phyloP scores from a whole-genome alignment of 37 sponge, comb jelly and placozoan species.

The Haliclona indistincta region DNA sequence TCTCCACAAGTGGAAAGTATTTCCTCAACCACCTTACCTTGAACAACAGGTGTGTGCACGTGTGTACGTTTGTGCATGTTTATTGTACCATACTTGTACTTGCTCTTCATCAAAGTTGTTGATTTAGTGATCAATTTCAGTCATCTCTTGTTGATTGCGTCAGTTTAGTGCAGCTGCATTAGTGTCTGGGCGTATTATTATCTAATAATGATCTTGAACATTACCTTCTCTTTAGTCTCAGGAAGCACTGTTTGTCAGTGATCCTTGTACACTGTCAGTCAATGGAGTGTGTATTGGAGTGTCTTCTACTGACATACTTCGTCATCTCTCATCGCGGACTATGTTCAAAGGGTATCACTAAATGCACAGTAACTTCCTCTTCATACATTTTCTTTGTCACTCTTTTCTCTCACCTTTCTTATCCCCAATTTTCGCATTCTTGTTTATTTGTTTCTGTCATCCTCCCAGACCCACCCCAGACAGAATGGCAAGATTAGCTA shows the following conservation, averaged over 20 bases:
- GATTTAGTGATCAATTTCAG: no score
- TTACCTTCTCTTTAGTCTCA: background rate
- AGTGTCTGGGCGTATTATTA: no score
- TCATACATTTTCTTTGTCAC: background rate
- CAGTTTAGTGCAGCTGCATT: no score
- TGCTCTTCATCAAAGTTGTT: no score
- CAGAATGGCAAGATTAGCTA: conserved; percentile 55
- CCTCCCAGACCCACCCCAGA: conserved; percentile 27
- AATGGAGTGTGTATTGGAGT: conserved; percentile 73
- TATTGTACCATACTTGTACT: no score
- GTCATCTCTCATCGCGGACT: conserved; percentile 70
- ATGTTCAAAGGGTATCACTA: conserved; percentile 50
- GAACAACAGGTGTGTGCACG: no score
- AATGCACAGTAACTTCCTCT: background rate
- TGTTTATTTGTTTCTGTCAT: conserved; percentile 7
- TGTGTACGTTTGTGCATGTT: no score
- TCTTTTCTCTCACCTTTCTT: background rate
- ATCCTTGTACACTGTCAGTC: conserved; percentile 64
- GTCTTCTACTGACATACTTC: conserved; percentile 78
- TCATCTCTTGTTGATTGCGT: no score
- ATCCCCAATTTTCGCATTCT: background rate
- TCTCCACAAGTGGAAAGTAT: conserved; percentile 65
- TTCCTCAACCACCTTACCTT: conserved; percentile 85
- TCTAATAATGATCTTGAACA: no score
- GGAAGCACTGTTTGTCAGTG: conserved; percentile 20